A percentile compares a stretch with the other conserved stretches of the same genome.
phyloP scores from a whole-genome alignment of 2,888 invertebrate genomes.

The Apeira syringaria region DNA sequence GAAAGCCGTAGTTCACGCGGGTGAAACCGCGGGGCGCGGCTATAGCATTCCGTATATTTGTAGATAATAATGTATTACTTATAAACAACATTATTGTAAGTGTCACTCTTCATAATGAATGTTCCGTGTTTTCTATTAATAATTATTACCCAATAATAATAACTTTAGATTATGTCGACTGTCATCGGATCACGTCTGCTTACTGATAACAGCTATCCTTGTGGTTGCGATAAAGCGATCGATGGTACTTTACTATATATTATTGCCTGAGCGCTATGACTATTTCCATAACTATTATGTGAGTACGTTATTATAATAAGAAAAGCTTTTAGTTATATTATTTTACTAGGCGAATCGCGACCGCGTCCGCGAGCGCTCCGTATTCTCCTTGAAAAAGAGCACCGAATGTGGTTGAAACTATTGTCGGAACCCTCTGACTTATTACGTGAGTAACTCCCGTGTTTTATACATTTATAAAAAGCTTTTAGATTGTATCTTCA shows the following conservation, averaged over 20 bases:
- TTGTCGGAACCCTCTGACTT: no score
- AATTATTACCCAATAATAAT: constrained; percentile 10
- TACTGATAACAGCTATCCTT: constrained; percentile 58
- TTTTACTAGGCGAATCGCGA: neutral
- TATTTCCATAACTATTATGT: neutral
- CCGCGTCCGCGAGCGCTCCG: no score
- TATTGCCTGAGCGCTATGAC: constrained; percentile 15
- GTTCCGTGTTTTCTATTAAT: constrained; percentile 5
- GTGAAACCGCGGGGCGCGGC: no score
- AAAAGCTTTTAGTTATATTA: neutral
- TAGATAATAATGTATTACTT: neutral
- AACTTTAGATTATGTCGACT: constrained; percentile 29
- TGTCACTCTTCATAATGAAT: neutral
- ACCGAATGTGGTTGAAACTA: no score
- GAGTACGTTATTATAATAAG: neutral
- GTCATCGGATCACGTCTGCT: constrained; percentile 54
- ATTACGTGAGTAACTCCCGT: no score
- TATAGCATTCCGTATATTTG: no score
- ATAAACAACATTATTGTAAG: neutral
- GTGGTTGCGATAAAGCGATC: constrained; percentile 43
- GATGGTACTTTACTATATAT: constrained; percentile 45
- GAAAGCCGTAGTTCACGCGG: no score
- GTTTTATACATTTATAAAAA: no score
- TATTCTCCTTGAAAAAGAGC: no score
- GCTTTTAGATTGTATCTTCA: no score